Evolutionary conservation across 2,888 invertebrate species (phyloP).

Genomic region (Drosophila diplacantha): DNA sequence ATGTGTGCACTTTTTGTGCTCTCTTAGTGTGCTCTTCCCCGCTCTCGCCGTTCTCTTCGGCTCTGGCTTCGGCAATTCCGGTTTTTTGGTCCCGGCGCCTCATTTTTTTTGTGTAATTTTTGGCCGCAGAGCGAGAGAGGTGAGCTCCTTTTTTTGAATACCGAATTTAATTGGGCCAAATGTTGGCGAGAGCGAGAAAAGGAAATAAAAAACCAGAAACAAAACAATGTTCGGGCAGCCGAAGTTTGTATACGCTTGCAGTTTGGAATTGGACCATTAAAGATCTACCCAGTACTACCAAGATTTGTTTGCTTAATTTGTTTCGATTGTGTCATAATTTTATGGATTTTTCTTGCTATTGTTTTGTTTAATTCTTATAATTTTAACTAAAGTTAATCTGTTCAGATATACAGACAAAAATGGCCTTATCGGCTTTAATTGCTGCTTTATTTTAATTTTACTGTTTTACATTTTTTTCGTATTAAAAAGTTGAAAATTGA

Average conservation of each 20-base stretch:
- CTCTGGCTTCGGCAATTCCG: constrained; percentile 26
- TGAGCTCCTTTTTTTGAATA: constrained; percentile 29
- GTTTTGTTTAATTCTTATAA: too few relatives aligned
- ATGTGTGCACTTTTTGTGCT: constrained; percentile 50
- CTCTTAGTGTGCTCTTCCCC: constrained; percentile 7
- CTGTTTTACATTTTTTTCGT: too few relatives aligned
- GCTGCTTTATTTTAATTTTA: too few relatives aligned
- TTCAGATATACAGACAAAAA: too few relatives aligned
- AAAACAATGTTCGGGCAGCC: background rate
- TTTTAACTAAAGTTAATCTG: too few relatives aligned
- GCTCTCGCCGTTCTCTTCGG: constrained; percentile 29
- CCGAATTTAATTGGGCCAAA: constrained; percentile 42
- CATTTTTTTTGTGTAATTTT: constrained; percentile 15
- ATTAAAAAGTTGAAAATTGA: too few relatives aligned
- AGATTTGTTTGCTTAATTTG: too few relatives aligned
- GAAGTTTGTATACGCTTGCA: background rate
- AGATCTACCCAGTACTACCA: background rate
- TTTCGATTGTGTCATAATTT: too few relatives aligned
- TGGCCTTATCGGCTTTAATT: too few relatives aligned
- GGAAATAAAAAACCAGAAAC: constrained; percentile 4
- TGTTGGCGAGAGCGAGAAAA: constrained; percentile 18
- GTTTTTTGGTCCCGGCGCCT: constrained; percentile 37
- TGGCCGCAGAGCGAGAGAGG: constrained; percentile 10
- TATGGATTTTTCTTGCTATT: too few relatives aligned
- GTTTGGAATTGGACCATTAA: background rate